phyloP scores from a whole-genome alignment of 2,113 vertebrate genomes.

The Accipiter cooperii region DNA sequence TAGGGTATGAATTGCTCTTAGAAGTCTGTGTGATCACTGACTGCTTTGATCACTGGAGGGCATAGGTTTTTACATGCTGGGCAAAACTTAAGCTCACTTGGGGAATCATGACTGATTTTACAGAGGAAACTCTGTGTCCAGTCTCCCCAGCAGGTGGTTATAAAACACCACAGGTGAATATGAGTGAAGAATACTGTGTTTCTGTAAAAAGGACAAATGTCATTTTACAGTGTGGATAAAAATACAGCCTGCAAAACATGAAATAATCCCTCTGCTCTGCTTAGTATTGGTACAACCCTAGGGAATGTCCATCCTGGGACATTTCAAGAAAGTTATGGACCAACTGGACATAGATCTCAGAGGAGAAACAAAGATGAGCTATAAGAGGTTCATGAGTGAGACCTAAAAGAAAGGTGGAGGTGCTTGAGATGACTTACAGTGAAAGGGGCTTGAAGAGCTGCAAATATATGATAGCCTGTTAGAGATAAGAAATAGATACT shows the following conservation, averaged over 20 bases:
- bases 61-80: conserved; percentile 5
- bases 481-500: background rate
- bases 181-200: background rate
- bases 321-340: background rate
- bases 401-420: background rate
- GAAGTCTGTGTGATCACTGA: background rate
- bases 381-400: background rate
- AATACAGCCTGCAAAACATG: background rate
- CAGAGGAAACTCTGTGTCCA: background rate
- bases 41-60: conserved; percentile 25
- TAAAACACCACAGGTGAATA: background rate
- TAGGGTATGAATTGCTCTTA: background rate
- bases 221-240: background rate
- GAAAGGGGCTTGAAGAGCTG: background rate
- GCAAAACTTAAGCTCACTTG: background rate
- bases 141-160: background rate
- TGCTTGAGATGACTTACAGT: background rate
- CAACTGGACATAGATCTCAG: background rate
- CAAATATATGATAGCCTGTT: background rate
- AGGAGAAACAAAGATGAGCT: background rate
- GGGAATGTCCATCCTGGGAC: background rate
- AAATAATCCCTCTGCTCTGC: background rate
- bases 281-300: background rate
- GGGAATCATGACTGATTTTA: background rate
- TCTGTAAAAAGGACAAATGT: background rate